Evolutionary conservation across 1,140 invertebrate genomes (phyloP).

Genomic region (Formica selysi): DNA sequence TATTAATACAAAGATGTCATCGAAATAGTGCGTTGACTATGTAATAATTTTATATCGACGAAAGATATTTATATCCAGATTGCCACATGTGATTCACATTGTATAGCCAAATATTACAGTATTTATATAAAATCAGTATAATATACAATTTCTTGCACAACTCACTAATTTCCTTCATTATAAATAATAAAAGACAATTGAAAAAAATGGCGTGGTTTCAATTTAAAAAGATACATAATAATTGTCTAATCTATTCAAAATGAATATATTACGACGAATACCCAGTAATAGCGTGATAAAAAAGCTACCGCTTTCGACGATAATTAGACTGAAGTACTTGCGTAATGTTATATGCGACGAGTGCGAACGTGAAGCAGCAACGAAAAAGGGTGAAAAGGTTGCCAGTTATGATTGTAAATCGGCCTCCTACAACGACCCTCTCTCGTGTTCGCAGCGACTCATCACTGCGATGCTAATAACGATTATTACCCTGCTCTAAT

Average conservation of each 20-base stretch:
- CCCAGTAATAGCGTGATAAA: not conserved
- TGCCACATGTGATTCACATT: not conserved
- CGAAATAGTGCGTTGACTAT: no score
- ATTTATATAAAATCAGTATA: not conserved
- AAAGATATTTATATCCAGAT: not conserved
- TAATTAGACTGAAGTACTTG: constrained; percentile 33
- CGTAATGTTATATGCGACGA: constrained; percentile 21
- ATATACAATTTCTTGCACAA: not conserved
- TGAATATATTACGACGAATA: not conserved
- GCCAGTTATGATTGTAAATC: constrained; percentile 47
- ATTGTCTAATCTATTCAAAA: not conserved
- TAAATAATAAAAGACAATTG: not conserved
- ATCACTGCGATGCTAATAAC: constrained; percentile 43
- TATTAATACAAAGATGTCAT: not conserved
- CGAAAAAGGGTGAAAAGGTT: constrained; percentile 30
- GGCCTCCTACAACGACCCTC: constrained; percentile 28
- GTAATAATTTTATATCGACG: no score
- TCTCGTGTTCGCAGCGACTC: constrained; percentile 16
- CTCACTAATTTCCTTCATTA: not conserved
- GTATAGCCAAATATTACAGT: not conserved
- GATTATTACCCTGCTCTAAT: constrained; percentile 39
- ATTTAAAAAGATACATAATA: not conserved
- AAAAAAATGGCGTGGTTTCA: not conserved
- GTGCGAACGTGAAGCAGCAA: not conserved
- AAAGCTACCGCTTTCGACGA: not conserved